Evolutionary conservation across 2,888 invertebrate species (phyloP), one percentile per base, ranked within the genome.

Genomic region (Lymantria monacha): DNA sequence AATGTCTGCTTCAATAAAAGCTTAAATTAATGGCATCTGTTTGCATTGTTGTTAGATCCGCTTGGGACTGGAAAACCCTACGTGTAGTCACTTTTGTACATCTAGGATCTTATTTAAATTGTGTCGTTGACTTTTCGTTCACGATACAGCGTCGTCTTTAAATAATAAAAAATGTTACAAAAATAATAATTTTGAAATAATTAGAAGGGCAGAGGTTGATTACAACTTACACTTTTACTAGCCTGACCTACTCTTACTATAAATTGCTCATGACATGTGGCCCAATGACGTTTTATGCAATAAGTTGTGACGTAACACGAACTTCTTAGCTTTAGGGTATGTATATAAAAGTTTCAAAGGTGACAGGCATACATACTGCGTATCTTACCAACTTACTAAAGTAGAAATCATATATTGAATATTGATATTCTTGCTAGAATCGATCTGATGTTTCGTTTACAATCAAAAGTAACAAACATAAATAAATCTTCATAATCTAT

Each of bases 41-140:
- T 43, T 61, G 61, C 63, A 44, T 66, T 70, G 73, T 69, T 53
- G 48, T 56, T 60, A 80, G 79, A 76, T 83, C 82, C 82, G 82
- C 75, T 75, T 76, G 51, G 57, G 48, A 56, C 55, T 70, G 82
- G 82, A 70, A 83, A 83, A 79, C 62, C 83, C 83, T 70, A 66
- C 65, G 61, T 51, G 60, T 63, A 65, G 66, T 64, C 61, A 55
- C 57, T 60, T 10, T 61, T 63, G 61, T 55, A 54, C 50, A 52
- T 61, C 68, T 66, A 70, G 70, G 70, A 74, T 74, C 66, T 69
- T 59, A 64, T 58, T 57, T 57, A 63, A 69, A 66, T 63, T 62
- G 63, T 69, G 69, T 70, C 70, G 63, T 60, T 68, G 69, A 70
- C 71, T 68, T 69, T 48, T 59, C 46, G 54, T 55, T 53, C 62